Evolutionary conservation across 2,888 invertebrate genomes (phyloP).

Genomic region (Cerceris rybyensis): DNA sequence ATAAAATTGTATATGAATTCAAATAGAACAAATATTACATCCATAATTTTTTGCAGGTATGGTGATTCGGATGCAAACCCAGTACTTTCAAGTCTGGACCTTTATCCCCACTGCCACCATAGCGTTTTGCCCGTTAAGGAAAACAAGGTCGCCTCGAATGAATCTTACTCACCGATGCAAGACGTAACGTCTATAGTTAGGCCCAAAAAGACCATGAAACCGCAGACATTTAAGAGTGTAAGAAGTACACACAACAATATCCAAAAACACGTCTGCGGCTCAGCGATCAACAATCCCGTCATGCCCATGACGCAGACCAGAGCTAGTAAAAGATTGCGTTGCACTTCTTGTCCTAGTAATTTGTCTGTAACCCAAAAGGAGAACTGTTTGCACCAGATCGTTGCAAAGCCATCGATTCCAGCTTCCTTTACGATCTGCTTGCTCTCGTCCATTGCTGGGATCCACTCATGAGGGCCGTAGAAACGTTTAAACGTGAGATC

Average conservation of each 20-base stretch:
- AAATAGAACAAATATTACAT: too few relatives aligned
- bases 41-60: too few relatives aligned
- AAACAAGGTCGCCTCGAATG: neutral
- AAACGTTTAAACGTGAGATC: slow-evolving; percentile 86
- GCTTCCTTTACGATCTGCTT: slow-evolving; percentile 84
- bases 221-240: slow-evolving; percentile 89
- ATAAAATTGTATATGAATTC: too few relatives aligned
- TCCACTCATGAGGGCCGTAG: slow-evolving; percentile 86
- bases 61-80: too few relatives aligned
- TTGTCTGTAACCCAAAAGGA: slow-evolving; percentile 91
- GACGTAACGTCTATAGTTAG: slow-evolving; percentile 92
- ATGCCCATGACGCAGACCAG: slow-evolving; percentile 91
- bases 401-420: slow-evolving; percentile 86
- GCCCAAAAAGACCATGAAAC: slow-evolving; percentile 91
- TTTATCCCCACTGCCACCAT: too few relatives aligned
- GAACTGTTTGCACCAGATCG: slow-evolving; percentile 88
- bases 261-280: slow-evolving; percentile 90
- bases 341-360: slow-evolving; percentile 89
- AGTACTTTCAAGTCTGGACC: too few relatives aligned
- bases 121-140: too few relatives aligned
- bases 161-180: slow-evolving; percentile 86
- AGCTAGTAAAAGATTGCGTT: slow-evolving; percentile 89
- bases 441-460: slow-evolving; percentile 88
- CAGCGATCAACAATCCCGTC: slow-evolving; percentile 89
- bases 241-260: slow-evolving; percentile 89